Evolutionary conservation across 2,888 invertebrate genomes (phyloP).

Genomic region (Hirtodrosophila confusa): DNA sequence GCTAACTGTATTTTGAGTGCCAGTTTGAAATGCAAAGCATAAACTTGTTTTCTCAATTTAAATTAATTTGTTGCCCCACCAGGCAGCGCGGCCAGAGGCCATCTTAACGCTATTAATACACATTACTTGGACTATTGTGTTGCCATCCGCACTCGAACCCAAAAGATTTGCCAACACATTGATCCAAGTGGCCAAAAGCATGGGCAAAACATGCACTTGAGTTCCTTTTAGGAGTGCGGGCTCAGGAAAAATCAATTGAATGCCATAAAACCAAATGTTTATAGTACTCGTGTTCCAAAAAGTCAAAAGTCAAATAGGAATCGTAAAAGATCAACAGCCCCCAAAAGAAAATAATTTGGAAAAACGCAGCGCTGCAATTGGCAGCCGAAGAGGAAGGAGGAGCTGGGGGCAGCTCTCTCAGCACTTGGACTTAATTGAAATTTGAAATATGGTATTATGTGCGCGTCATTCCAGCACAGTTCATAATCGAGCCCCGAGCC

Average conservation of each 20-base stretch:
- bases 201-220: conserved; percentile 64
- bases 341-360: background rate
- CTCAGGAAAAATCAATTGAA: conserved; percentile 59
- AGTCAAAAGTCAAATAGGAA: conserved; percentile 79
- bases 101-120: conserved; percentile 8
- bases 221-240: conserved; percentile 52
- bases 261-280: conserved; percentile 73
- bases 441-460: conserved; percentile 83
- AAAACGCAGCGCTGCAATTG: conserved; percentile 53
- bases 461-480: conserved; percentile 77
- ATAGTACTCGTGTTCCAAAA: conserved; percentile 57
- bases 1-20: conserved; percentile 33
- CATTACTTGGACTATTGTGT: conserved; percentile 11
- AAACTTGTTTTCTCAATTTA: conserved; percentile 64
- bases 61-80: conserved; percentile 15
- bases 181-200: conserved; percentile 37
- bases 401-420: conserved; percentile 59
- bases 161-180: conserved; percentile 49
- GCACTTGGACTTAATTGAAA: conserved; percentile 83
- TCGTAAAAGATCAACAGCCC: conserved; percentile 53
- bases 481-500: conserved; percentile 66
- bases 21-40: conserved; percentile 37
- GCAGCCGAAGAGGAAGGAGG: conserved; percentile 26
- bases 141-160: conserved; percentile 26
- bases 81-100: background rate